Evolutionary conservation across 92 coral and sea anemone species (phyloP), one percentile per base, ranked within the genome.

Genomic region (Umimayanthus kanabou): DNA sequence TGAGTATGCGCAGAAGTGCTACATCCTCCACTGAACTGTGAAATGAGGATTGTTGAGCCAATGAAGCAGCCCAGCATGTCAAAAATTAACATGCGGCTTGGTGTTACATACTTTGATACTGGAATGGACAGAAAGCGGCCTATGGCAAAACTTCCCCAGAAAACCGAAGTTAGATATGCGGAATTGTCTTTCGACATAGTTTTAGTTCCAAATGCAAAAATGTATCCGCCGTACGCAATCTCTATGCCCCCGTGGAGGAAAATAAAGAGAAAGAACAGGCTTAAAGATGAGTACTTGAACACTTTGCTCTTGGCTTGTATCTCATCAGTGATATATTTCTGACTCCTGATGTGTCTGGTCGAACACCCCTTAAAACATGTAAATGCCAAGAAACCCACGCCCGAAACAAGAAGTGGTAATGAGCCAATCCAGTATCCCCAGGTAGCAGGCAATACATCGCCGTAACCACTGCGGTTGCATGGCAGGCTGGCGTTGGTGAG

Each of bases 111-210:
- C 74, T 86, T 92, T 29, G 99, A 76, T 70, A 95, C 4, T 5
- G 98, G 98, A 13, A 97, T 97, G 9, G 98, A 70, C 67, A 92
- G 79, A 9, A 97, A 92, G 49, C 99, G 93, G 6, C 92, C 96
- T 23, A 94, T 66, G 11, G 98, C 93, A 88, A 97, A 97, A 77
- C 97, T 97, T 16, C 99, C 99, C 99, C 99, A 97, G 90, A 94
- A 97, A 4, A 92, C 93, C 4, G 98, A 91, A 1, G 93, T 95
- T 8, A 97, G 87, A 82, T 91, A 91, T 2, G 98, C 93, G 2
- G 99, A 97, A 42, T 23, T 80, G 74, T 79, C 85, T 77, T 90
- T 90, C 29, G 90, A 91, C 92, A 95, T 88, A 57, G 90, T 84
- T 69, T 89, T 91, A 11, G 88, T 78, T 6, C 93, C 98, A 76